Conservation (phyloP, 2,113 vertebrate species). For the Potamarius usumacintae region DNA sequence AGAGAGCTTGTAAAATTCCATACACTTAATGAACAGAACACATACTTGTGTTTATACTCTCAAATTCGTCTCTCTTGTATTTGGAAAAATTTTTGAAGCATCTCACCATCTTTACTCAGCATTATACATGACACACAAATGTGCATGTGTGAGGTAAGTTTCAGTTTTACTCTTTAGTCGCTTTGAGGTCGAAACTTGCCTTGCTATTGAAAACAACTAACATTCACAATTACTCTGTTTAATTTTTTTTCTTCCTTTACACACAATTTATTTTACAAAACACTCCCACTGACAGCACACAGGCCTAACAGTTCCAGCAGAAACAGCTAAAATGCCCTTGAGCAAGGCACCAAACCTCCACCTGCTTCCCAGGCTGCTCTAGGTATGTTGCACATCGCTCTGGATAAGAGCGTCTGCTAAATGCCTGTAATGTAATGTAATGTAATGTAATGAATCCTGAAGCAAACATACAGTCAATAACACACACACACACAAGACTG, state of each 20-base stretch:
- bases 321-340: too few relatives aligned
- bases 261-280: not conserved
- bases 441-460: not conserved
- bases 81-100: not conserved
- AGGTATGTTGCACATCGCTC: too few relatives aligned
- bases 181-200: not conserved
- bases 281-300: not conserved
- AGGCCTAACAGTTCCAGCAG: not conserved
- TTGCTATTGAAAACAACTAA: not conserved
- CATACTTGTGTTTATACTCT: not conserved
- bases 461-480: not conserved
- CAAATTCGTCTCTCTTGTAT: not conserved
- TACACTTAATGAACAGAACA: not conserved
- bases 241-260: not conserved
- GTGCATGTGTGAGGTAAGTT: not conserved
- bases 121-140: too few relatives aligned
- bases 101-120: not conserved
- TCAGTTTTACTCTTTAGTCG: not conserved
- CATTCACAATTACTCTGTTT: not conserved
- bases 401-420: too few relatives aligned
- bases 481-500: conserved; percentile 7
- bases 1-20: not conserved
- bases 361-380: too few relatives aligned
- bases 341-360: too few relatives aligned
- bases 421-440: too few relatives aligned